Conservation (phyloP, 2,888 invertebrate species). For the Oeneis ivallda region DNA sequence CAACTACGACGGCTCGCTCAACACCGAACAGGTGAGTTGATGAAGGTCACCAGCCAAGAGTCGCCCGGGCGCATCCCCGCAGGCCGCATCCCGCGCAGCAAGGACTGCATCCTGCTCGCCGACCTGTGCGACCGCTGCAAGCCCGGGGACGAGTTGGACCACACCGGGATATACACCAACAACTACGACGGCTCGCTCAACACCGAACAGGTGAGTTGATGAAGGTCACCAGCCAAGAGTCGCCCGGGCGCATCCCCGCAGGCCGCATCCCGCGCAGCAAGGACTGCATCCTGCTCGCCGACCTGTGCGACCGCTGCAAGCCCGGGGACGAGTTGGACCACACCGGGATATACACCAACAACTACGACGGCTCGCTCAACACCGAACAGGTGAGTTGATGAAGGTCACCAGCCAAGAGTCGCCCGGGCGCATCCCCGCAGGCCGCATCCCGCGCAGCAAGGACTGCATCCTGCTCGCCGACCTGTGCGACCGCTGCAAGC, state of each 20-base stretch:
- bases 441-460: conserved; percentile 97
- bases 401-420: conserved; percentile 98
- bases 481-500: conserved; percentile 98
- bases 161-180: conserved; percentile 97
- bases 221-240: conserved; percentile 98
- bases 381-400: too few species aligned
- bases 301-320: conserved; percentile 98
- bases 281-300: conserved; percentile 96
- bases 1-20: conserved; percentile 98
- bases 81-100: conserved; percentile 97
- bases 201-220: too few species aligned
- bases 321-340: conserved; percentile 99
- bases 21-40: too few species aligned
- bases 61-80: conserved; percentile 98
- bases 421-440: conserved; percentile 98
- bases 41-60: conserved; percentile 98
- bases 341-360: conserved; percentile 98
- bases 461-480: conserved; percentile 97
- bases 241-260: conserved; percentile 98
- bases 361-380: conserved; percentile 98
- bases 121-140: conserved; percentile 98
- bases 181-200: conserved; percentile 99
- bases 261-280: conserved; percentile 98
- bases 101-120: conserved; percentile 96
- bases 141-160: conserved; percentile 98